These are phyloP conservation scores for Chaetophractus vellerosus DNA, from an alignment of 2,797 vertebrate species.

Conservation along the genomic window DNA sequence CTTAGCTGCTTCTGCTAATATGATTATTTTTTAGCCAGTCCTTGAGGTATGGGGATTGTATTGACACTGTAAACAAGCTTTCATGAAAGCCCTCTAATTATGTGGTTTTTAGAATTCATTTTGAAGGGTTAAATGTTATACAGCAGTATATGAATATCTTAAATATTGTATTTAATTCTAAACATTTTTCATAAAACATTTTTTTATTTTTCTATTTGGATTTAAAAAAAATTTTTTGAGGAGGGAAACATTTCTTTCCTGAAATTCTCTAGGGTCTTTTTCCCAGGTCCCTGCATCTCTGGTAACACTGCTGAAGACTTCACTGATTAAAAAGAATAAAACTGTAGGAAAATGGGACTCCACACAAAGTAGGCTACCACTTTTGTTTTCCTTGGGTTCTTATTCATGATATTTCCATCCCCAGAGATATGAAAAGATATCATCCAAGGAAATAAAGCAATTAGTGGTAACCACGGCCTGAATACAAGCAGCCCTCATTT, in stretches of 20 bases:
- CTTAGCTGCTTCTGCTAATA: neutral
- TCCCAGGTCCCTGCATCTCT: neutral
- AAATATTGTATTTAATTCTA: conserved; percentile 47
- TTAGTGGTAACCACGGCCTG: neutral
- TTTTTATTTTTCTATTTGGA: neutral
- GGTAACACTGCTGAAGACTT: neutral
- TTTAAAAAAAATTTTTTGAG: too few species aligned
- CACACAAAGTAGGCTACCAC: neutral
- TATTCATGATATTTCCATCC: neutral
- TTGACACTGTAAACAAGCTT: neutral
- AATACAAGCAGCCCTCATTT: neutral
- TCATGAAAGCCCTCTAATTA: neutral
- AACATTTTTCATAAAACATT: neutral
- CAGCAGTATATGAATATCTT: neutral
- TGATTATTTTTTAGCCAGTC: neutral
- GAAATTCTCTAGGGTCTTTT: neutral
- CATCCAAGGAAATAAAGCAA: conserved; percentile 16
- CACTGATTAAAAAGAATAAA: neutral
- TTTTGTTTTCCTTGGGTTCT: neutral
- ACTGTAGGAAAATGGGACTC: neutral
- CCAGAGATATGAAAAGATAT: neutral
- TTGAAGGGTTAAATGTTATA: conserved; percentile 5
- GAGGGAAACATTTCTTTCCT: neutral
- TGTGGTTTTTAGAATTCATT: conserved; percentile 11
- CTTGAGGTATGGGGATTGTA: neutral